Percentiles rank a stretch among this genome's conserved stretches.
Conservation (phyloP, 2,113 vertebrate species). For the Boulengeromyrus knoepffleri region DNA sequence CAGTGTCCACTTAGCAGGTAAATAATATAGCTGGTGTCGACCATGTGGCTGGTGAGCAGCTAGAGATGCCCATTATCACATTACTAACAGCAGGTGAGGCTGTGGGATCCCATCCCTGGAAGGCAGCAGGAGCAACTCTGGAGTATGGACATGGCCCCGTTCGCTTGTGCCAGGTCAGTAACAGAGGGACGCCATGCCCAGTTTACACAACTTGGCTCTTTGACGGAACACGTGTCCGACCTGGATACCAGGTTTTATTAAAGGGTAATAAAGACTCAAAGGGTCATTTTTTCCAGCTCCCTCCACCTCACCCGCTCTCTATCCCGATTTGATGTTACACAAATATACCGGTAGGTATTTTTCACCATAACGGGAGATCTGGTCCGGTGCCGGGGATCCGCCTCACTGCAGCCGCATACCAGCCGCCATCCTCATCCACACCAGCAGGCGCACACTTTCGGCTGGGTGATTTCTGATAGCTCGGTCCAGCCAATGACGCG, state of each 20-base stretch:
- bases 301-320: background rate
- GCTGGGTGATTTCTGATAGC: background rate
- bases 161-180: background rate
- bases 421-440: background rate
- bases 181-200: background rate
- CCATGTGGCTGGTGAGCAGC: background rate
- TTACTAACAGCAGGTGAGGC: background rate
- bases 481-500: background rate
- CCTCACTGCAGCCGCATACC: background rate
- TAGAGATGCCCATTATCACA: background rate
- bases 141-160: background rate
- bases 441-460: background rate
- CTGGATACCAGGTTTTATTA: constrained; percentile 10
- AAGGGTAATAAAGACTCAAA: background rate
- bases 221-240: background rate
- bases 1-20: background rate
- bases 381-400: background rate
- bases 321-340: constrained; percentile 8
- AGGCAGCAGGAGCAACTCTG: background rate
- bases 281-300: background rate
- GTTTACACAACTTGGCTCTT: background rate
- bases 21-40: background rate
- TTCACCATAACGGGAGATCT: background rate
- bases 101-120: background rate
- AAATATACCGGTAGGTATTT: background rate